Percentiles rank a stretch among this genome's conserved stretches.
Evolutionary conservation across 2,113 vertebrate species (phyloP).

Genomic region (Clarias macrocephalus): DNA sequence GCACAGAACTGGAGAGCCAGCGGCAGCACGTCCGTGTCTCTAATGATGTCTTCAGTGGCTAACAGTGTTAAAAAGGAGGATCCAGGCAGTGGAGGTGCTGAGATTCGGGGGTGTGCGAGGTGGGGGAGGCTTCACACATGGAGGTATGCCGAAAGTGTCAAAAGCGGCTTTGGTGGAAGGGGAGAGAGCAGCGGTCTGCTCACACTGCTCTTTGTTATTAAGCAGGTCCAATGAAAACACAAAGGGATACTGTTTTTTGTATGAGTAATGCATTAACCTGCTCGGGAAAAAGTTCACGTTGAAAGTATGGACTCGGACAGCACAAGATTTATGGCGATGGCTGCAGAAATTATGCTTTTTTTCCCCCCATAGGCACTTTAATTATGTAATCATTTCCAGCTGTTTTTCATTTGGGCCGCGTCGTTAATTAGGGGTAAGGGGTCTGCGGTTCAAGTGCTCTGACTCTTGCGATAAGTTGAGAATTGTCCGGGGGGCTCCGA

Average conservation of each 20-base stretch:
- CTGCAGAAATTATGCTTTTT: slow-evolving; percentile 95
- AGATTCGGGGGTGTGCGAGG: not conserved
- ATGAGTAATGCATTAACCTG: slow-evolving; percentile 91
- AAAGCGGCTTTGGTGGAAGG: slow-evolving; percentile 45
- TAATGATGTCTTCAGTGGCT: slow-evolving; percentile 47
- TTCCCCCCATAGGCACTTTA: slow-evolving; percentile 89
- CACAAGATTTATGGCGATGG: slow-evolving; percentile 97
- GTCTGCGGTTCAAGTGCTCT: slow-evolving; percentile 77
- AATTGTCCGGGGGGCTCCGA: slow-evolving; percentile 63
- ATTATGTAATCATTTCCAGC: slow-evolving; percentile 99
- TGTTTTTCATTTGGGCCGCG: slow-evolving; percentile 86
- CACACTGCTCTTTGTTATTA: slow-evolving; percentile 83
- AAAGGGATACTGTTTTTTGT: slow-evolving; percentile 93
- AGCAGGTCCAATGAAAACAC: slow-evolving; percentile 87
- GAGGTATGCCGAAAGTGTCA: slow-evolving; percentile 66
- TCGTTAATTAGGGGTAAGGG: slow-evolving; percentile 84
- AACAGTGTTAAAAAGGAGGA: slow-evolving; percentile 24
- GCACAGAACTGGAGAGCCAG: slow-evolving; percentile 23
- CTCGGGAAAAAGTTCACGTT: slow-evolving; percentile 79
- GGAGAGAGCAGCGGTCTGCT: slow-evolving; percentile 29
- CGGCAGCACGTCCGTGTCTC: slow-evolving; percentile 49
- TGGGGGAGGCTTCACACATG: slow-evolving; percentile 58
- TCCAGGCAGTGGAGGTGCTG: slow-evolving; percentile 22
- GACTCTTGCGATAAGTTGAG: slow-evolving; percentile 72
- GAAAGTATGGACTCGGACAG: slow-evolving; percentile 85